phyloP scores from a whole-genome alignment of 2,797 vertebrate species.

The Acridotheres tristis region DNA sequence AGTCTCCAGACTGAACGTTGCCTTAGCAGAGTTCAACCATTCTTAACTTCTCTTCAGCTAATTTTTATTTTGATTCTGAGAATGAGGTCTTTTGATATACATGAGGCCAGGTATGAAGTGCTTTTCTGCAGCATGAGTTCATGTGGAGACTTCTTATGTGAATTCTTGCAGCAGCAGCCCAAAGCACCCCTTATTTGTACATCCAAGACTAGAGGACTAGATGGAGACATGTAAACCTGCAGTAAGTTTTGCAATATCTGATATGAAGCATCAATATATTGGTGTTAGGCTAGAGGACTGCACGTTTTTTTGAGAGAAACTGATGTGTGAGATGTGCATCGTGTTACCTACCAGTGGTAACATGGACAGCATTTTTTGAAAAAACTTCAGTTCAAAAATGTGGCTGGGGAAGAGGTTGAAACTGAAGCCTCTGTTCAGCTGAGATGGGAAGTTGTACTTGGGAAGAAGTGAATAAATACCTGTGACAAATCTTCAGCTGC shows the following conservation, averaged over 20 bases:
- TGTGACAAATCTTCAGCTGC: neutral
- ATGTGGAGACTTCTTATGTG: neutral
- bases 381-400: neutral
- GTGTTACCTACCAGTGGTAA: neutral
- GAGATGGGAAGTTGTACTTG: neutral
- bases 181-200: accelerated
- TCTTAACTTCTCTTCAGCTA: neutral
- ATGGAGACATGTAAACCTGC: neutral
- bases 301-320: neutral
- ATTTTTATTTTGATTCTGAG: neutral
- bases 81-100: neutral
- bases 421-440: neutral
- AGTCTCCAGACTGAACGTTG: neutral
- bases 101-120: neutral
- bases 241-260: neutral
- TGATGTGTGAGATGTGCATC: neutral
- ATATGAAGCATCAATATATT: neutral
- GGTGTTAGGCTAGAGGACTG: neutral
- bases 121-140: neutral
- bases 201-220: neutral
- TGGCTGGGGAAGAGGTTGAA: neutral
- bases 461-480: neutral
- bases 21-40: neutral
- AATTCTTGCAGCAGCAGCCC: neutral
- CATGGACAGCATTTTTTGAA: neutral